Evolutionary conservation across 1,140 invertebrate genomes (phyloP), one percentile per base, ranked within the genome.

Genomic region (Orchesella cincta): DNA sequence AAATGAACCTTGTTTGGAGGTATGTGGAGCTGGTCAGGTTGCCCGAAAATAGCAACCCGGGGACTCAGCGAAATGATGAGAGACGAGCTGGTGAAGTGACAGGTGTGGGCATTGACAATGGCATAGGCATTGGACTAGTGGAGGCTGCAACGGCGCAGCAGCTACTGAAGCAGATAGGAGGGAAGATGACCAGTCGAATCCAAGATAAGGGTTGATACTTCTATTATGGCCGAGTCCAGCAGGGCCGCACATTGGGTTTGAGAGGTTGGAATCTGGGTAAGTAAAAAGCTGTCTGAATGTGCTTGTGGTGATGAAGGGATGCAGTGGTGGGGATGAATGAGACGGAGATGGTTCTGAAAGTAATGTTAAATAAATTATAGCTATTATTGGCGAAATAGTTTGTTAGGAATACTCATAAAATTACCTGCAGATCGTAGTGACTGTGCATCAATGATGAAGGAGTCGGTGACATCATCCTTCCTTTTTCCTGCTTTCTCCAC

Each of bases 181-280:
- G 0, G 78, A 75, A 34, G 73, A 57, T 1, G 73, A 35, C 78
- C 78, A 80, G 64, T 80, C 78, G 57, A 80, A 80, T 35, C 78
- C 78, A 1, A 80, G 35, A 36, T 80, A 80, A 29, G 62, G 51
- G 23, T 46, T 72, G 18, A 73, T 36, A 16, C 64, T 34, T 26
- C 54, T 33, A 23, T 74, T 72, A 57, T 57, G 52, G 5, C 23
- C 12, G 5, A 18, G 52, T 14, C 52, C 23, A n/a, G 23, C 3
- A 57, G 52, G 3, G 23, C 52, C 52, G 23, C 52, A 57, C 12
- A 57, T 57, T 57, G 12, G 52, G 5, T 57, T 23, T 14, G 52
- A 12, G 3, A 57, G 52, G 23, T 3, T 26, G 5, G 52, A 23
- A 23, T 57, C 52, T 57, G 52, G 3, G 3, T 14, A 3, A n/a